phyloP scores from a whole-genome alignment of 2,113 vertebrate genomes.

The Colistium nudipinnis region DNA sequence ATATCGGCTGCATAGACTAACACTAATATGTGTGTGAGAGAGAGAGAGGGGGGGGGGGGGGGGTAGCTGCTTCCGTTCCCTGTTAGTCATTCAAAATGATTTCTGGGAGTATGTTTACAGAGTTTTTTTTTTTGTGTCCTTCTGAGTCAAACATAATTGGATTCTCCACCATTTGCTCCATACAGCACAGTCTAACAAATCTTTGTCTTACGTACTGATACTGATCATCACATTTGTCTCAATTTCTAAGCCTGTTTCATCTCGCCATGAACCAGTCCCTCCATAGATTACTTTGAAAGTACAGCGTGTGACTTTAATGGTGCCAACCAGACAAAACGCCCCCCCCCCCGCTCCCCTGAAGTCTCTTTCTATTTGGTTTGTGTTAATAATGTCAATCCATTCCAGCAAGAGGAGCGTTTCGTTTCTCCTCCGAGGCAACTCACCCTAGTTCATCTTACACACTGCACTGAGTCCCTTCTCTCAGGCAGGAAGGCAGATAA shows the following conservation, averaged over 20 bases:
- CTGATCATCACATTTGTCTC: not conserved
- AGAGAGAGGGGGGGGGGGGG: not conserved
- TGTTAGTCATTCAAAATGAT: slow-evolving; percentile 18
- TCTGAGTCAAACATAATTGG: slow-evolving; percentile 27
- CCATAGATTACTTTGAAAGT: slow-evolving; percentile 16
- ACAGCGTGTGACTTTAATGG: slow-evolving; percentile 22
- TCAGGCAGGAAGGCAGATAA: slow-evolving; percentile 47
- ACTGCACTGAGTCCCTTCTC: slow-evolving; percentile 19
- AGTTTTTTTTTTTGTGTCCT: slow-evolving; percentile 2
- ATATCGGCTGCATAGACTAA: not conserved
- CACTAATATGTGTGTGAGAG: not conserved
- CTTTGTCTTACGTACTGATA: not conserved
- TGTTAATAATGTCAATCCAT: slow-evolving; percentile 38
- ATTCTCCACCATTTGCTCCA: slow-evolving; percentile 17
- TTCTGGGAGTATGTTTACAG: not conserved
- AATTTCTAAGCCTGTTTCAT: slow-evolving; percentile 14
- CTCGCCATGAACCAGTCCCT: slow-evolving; percentile 14
- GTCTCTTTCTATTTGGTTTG: slow-evolving; percentile 18
- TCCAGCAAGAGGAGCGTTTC: slow-evolving; percentile 25
- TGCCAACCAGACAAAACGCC: slow-evolving; percentile 12
- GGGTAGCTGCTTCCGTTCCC: not conserved
- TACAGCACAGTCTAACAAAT: not conserved
- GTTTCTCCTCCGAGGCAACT: slow-evolving; percentile 39
- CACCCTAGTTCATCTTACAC: slow-evolving; percentile 43
- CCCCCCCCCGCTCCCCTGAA: not conserved